phyloP scores from a whole-genome alignment of 2,888 invertebrate species.

The Apodemia mormo region DNA sequence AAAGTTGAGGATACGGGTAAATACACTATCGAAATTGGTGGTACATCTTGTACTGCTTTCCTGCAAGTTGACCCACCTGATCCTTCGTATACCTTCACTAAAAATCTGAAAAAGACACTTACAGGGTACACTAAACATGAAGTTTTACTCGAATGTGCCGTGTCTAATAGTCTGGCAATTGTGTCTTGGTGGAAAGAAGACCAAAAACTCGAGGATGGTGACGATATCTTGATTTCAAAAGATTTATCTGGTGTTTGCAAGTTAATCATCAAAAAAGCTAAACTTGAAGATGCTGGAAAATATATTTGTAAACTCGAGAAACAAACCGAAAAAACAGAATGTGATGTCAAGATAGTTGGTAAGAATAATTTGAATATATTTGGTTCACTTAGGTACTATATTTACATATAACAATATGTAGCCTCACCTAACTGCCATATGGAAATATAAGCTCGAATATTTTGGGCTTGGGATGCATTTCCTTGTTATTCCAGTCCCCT shows the following conservation, averaged over 20 bases:
- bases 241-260: slow-evolving; percentile 95
- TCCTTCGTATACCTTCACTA: slow-evolving; percentile 95
- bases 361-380: slow-evolving; percentile 45
- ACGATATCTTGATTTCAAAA: slow-evolving; percentile 93
- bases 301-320: slow-evolving; percentile 94
- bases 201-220: slow-evolving; percentile 89
- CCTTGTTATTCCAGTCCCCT: too few species aligned
- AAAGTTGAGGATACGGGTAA: slow-evolving; percentile 98
- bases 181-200: slow-evolving; percentile 96
- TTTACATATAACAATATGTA: too few species aligned
- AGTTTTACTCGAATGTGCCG: slow-evolving; percentile 94
- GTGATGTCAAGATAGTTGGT: slow-evolving; percentile 90
- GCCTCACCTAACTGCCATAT: too few species aligned
- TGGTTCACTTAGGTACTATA: too few species aligned
- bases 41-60: slow-evolving; percentile 93
- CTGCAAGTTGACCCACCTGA: slow-evolving; percentile 98
- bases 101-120: slow-evolving; percentile 92
- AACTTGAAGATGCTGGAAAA: slow-evolving; percentile 92
- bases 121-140: slow-evolving; percentile 96
- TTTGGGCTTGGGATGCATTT: too few species aligned
- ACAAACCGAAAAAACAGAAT: slow-evolving; percentile 93
- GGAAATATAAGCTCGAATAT: too few species aligned
- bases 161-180: slow-evolving; percentile 95
- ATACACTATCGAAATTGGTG: slow-evolving; percentile 97
- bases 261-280: slow-evolving; percentile 90